Base-by-base conservation (phyloP, 1,140 invertebrate genomes). In the Palaemon carinicauda region DNA sequence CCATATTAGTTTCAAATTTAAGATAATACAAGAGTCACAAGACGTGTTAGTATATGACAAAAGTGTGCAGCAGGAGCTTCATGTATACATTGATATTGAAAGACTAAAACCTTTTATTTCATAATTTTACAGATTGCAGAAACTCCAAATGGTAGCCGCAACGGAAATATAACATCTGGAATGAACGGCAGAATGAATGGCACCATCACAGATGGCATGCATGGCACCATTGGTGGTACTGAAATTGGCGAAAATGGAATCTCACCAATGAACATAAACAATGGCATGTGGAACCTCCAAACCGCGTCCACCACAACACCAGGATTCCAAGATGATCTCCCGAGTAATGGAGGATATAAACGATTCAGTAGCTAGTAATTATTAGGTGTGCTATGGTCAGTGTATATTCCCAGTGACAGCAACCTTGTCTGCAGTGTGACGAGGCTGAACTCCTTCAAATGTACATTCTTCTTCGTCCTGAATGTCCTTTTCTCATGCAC, bases 251-350 rank as follows among this genome's bases (percentile, higher is more conserved):
- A 69, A 12, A 31, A 31, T 31, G 60, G 77, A 17, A 86, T 86
- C 27, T 80, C 84, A 15, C 84, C 84, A 0, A 86, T 80, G 31
- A 78, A 86, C 77, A 69, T 86, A 2, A 80, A 80, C 19, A 78
- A 78, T n/a, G 77, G 84, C 10, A 78, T 86, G 0, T 86, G 84
- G 84, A 86, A 86, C 65, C 80, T 78, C 17, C 84, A 86, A 4
- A 80, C 31, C 14, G 52, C 73, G 60, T 52, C 84, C 24, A 27
- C 17, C 10, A 73, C 84, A 12, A 80, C 75, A 19, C 84, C 84
- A 4, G 84, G 84, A 10, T 86, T 86, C 51, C 77, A 86, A 60
- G 84, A 86, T 15, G 84, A 86, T 65, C 84, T 86, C 7, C 84
- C 84, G 29, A 86, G 84, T 73, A 86, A 80, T 12, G 84, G 84